A percentile compares a stretch with the other conserved stretches of the same genome.
These are phyloP conservation scores for Pelobates cultripes DNA, from an alignment of 2,797 vertebrate species.

Conservation along the genomic window DNA sequence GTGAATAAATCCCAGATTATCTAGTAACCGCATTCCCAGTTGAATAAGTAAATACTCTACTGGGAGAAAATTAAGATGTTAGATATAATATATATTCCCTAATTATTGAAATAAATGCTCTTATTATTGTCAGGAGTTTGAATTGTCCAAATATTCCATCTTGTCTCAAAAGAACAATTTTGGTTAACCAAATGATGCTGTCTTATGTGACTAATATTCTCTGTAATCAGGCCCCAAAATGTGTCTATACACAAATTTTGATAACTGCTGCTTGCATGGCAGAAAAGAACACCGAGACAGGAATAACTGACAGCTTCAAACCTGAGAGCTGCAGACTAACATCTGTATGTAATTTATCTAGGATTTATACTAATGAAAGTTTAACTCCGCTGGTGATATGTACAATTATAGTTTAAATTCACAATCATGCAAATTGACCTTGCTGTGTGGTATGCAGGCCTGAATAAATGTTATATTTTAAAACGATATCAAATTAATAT, in stretches of 20 bases:
- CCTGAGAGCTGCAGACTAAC: slow-evolving; percentile 64
- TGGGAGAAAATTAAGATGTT: neutral
- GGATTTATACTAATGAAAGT: slow-evolving; percentile 76
- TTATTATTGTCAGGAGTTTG: slow-evolving; percentile 24
- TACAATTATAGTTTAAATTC: slow-evolving; percentile 73
- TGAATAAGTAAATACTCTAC: too few species aligned
- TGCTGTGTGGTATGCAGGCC: slow-evolving; percentile 62
- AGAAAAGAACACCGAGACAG: slow-evolving; percentile 61
- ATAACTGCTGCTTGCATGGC: slow-evolving; percentile 58
- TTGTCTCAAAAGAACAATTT: slow-evolving; percentile 53
- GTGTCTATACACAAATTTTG: slow-evolving; percentile 61
- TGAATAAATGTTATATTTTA: slow-evolving; percentile 49
- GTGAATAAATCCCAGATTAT: too few species aligned
- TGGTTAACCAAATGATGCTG: slow-evolving; percentile 57
- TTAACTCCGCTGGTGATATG: slow-evolving; percentile 75
- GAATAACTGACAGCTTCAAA: slow-evolving; percentile 64
- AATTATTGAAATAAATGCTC: neutral
- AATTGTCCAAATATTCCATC: slow-evolving; percentile 56
- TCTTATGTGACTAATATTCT: slow-evolving; percentile 44
- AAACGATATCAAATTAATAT: neutral
- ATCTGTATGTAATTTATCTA: slow-evolving; percentile 78
- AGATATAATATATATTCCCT: neutral
- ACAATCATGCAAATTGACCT: slow-evolving; percentile 77
- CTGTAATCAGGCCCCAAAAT: slow-evolving; percentile 58
- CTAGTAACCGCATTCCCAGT: too few species aligned